Percentiles rank a stretch among this genome's conserved stretches.
These are phyloP conservation scores for Oikopleura albicans DNA, from an alignment of 23 tunicate species.

Conservation along the genomic window DNA sequence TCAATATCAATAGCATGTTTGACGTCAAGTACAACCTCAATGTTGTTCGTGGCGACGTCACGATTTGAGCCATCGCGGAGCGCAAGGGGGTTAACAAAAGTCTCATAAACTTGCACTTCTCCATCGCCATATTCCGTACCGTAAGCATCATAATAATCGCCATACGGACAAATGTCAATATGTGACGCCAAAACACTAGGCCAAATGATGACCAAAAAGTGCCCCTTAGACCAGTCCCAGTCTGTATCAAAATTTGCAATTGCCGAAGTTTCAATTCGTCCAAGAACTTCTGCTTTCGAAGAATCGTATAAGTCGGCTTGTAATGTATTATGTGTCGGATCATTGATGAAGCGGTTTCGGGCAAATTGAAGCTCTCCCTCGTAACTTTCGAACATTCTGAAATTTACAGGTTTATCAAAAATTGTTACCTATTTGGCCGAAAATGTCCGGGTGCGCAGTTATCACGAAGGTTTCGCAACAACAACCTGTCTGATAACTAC, in stretches of 20 bases:
- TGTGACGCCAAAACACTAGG: background rate
- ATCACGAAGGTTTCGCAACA: background rate
- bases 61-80: no score
- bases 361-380: background rate
- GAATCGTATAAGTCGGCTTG: background rate
- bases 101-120: background rate
- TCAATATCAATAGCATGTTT: no score
- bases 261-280: background rate
- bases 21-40: no score
- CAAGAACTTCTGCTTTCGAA: background rate
- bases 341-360: background rate
- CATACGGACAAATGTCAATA: background rate
- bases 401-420: no score
- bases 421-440: no score
- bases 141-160: background rate
- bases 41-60: no score
- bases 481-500: background rate
- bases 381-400: no score
- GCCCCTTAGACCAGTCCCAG: background rate
- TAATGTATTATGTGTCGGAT: background rate
- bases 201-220: background rate
- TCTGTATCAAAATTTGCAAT: no score
- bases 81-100: no score
- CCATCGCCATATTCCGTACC: background rate
- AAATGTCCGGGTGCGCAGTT: background rate